Conservation (phyloP, 2,113 vertebrate species). For the Phrynosoma platyrhinos region DNA sequence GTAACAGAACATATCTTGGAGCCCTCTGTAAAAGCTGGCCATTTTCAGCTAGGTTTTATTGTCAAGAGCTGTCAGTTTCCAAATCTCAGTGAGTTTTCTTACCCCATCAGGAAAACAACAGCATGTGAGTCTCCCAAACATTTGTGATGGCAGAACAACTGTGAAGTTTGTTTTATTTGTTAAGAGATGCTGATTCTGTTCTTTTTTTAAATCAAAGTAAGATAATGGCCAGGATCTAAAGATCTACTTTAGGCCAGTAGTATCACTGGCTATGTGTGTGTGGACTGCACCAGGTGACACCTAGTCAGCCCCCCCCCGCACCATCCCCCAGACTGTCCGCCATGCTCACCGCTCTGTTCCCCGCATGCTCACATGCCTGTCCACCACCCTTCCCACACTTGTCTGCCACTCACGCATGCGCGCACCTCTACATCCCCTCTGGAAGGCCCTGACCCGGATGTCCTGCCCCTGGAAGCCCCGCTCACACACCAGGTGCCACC, state of each 20-base stretch:
- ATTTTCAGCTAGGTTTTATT: background rate
- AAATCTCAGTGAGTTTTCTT: background rate
- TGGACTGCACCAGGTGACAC: too few relatives aligned
- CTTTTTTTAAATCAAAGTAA: background rate
- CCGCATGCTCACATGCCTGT: too few relatives aligned
- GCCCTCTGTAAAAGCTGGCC: background rate
- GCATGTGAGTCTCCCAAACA: background rate
- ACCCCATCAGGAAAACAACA: background rate
- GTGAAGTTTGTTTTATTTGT: background rate
- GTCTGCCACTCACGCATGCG: too few relatives aligned
- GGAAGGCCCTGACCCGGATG: too few relatives aligned
- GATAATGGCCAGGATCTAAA: background rate
- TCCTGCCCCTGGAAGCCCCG: too few relatives aligned
- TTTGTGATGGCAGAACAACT: background rate
- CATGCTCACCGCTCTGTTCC: too few relatives aligned
- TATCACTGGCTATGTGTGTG: too few relatives aligned
- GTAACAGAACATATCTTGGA: background rate
- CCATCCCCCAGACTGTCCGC: too few relatives aligned
- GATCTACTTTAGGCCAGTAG: background rate
- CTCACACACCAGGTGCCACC: too few relatives aligned
- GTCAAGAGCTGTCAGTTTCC: background rate
- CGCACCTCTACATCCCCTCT: too few relatives aligned
- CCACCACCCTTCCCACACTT: too few relatives aligned
- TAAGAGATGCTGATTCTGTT: background rate
- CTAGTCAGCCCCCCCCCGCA: too few relatives aligned